Evolutionary conservation across 2,888 invertebrate genomes (phyloP).

Genomic region (Hypolimnas misippus): DNA sequence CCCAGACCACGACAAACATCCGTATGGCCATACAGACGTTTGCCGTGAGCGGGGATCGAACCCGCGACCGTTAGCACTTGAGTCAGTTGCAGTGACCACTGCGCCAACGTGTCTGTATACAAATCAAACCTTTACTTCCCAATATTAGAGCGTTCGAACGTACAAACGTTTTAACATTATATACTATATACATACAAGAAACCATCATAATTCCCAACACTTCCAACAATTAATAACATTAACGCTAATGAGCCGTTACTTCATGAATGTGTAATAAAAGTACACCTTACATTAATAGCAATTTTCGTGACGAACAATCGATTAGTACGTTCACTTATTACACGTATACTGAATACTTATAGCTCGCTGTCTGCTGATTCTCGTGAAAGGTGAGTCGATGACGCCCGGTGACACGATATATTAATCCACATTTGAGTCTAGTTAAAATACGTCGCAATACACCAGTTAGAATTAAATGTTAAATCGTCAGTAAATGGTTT

Average conservation of each 20-base stretch:
- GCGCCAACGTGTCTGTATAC: too few species aligned
- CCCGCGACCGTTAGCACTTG: too few species aligned
- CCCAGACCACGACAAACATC: too few species aligned
- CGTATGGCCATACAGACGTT: too few species aligned
- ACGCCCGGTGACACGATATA: conserved; percentile 45
- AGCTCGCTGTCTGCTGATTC: conserved; percentile 52
- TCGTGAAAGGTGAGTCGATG: conserved; percentile 59
- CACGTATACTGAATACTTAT: conserved; percentile 35
- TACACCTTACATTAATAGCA: conserved; percentile 30
- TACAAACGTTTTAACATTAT: too few species aligned
- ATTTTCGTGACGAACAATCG: conserved; percentile 20
- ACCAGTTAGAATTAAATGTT: too few species aligned
- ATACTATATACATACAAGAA: conserved; percentile 7
- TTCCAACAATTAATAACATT: conserved; percentile 36
- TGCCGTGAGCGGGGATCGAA: too few species aligned
- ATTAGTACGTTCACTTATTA: conserved; percentile 27
- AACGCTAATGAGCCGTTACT: conserved; percentile 33
- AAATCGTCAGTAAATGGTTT: too few species aligned
- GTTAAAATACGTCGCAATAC: not conserved
- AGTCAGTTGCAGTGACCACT: too few species aligned
- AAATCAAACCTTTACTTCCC: too few species aligned
- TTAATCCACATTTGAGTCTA: conserved; percentile 9
- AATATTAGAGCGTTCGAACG: too few species aligned
- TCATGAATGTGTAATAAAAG: conserved; percentile 35
- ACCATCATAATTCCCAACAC: conserved; percentile 19